phyloP scores from a whole-genome alignment of 2,113 vertebrate species.

The Misgurnus mizolepis region DNA sequence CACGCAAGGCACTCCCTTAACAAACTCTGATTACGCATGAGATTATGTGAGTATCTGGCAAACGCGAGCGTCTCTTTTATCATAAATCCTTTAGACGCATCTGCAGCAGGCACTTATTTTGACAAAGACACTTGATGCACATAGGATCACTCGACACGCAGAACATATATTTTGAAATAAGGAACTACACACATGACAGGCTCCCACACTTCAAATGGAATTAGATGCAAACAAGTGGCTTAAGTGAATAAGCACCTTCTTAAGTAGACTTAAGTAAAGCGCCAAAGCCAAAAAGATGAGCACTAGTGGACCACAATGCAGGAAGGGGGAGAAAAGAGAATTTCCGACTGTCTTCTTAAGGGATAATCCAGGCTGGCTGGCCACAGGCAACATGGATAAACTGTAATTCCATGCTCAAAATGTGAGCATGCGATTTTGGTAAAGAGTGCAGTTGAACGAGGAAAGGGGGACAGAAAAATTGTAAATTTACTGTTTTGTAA shows the following conservation, averaged over 20 bases:
- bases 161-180: no score
- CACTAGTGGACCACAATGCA: not conserved
- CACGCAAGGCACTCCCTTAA: no score
- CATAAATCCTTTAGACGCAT: no score
- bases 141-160: no score
- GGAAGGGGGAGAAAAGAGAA: conserved; percentile 27
- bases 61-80: no score
- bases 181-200: no score
- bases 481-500: not conserved
- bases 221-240: not conserved
- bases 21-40: no score
- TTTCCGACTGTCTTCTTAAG: conserved; percentile 41
- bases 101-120: no score
- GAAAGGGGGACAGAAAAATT: not conserved
- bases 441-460: conserved; percentile 5
- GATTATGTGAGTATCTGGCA: no score
- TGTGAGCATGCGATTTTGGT: conserved; percentile 37
- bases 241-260: not conserved
- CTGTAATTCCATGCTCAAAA: conserved; percentile 44
- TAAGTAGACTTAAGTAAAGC: not conserved
- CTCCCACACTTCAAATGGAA: not conserved
- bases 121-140: no score
- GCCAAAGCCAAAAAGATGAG: conserved; percentile 18
- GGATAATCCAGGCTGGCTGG: conserved; percentile 43
- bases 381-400: conserved; percentile 40